phyloP scores from a whole-genome alignment of 2,888 invertebrate species.

The Pemphredon lugubris region DNA sequence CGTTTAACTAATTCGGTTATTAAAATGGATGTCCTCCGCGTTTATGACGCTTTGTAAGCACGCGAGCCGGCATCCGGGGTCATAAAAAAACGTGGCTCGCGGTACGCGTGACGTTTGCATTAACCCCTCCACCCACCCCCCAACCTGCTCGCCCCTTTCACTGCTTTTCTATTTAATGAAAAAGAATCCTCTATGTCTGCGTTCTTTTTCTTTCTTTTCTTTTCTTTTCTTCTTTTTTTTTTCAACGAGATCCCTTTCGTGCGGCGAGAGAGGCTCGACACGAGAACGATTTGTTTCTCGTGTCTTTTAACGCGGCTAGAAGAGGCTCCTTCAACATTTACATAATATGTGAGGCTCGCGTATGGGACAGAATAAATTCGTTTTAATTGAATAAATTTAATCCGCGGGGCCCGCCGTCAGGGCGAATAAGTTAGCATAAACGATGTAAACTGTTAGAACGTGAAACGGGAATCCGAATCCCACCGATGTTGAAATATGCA shows the following conservation, averaged over 20 bases:
- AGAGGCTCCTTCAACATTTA: constrained; percentile 25
- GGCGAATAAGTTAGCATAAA: constrained; percentile 46
- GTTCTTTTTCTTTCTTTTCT: neutral
- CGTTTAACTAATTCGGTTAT: constrained; percentile 73
- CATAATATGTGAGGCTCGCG: constrained; percentile 53
- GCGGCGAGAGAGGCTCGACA: constrained; percentile 17
- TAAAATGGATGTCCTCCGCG: constrained; percentile 69
- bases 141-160: neutral
- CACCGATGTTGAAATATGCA: constrained; percentile 50
- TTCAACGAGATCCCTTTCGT: constrained; percentile 17
- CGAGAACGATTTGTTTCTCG: constrained; percentile 59
- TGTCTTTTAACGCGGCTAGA: constrained; percentile 35
- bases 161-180: neutral
- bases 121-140: constrained; percentile 7
- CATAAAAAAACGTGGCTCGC: constrained; percentile 45
- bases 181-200: too few species aligned
- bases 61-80: constrained; percentile 41
- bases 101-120: constrained; percentile 55
- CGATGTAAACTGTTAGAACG: constrained; percentile 42
- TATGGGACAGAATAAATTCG: constrained; percentile 44
- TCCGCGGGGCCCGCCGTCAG: constrained; percentile 26
- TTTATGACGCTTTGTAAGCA: constrained; percentile 57
- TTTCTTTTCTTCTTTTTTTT: neutral
- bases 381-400: constrained; percentile 54
- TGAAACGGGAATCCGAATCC: constrained; percentile 34